phyloP scores from a whole-genome alignment of 2,888 invertebrate species.

The Byasa hedistus region DNA sequence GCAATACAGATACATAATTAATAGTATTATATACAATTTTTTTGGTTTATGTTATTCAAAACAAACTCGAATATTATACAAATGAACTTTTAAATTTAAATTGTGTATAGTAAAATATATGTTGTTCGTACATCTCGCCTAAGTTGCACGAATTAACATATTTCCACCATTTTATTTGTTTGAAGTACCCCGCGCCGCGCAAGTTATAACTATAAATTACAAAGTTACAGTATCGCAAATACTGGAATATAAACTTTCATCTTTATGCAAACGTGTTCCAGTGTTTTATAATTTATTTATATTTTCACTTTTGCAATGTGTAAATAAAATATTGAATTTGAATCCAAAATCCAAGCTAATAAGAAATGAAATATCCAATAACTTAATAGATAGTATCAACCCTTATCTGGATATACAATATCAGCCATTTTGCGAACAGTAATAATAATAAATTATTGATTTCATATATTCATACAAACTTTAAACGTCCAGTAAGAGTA shows the following conservation, averaged over 20 bases:
- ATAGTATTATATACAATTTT: too few relatives aligned
- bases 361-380: not conserved
- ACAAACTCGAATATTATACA: too few relatives aligned
- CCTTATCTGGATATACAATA: not conserved
- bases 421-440: not conserved
- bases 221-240: slow-evolving; percentile 9
- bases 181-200: not conserved
- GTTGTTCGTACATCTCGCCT: not conserved
- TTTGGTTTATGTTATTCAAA: too few relatives aligned
- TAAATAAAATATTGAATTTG: not conserved
- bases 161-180: slow-evolving; percentile 13
- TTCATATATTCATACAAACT: too few relatives aligned
- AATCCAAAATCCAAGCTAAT: not conserved
- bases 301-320: not conserved
- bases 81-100: not conserved
- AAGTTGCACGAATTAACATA: slow-evolving; percentile 1
- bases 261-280: not conserved
- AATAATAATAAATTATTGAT: not conserved
- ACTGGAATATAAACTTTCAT: slow-evolving; percentile 10
- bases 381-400: not conserved
- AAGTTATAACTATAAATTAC: slow-evolving; percentile 6
- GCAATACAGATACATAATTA: too few relatives aligned
- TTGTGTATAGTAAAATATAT: not conserved
- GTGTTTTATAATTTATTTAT: not conserved
- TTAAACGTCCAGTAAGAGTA: too few relatives aligned